These are phyloP conservation scores for Plagodis dolabraria DNA, from an alignment of 2,888 invertebrate genomes.

Conservation along the genomic window DNA sequence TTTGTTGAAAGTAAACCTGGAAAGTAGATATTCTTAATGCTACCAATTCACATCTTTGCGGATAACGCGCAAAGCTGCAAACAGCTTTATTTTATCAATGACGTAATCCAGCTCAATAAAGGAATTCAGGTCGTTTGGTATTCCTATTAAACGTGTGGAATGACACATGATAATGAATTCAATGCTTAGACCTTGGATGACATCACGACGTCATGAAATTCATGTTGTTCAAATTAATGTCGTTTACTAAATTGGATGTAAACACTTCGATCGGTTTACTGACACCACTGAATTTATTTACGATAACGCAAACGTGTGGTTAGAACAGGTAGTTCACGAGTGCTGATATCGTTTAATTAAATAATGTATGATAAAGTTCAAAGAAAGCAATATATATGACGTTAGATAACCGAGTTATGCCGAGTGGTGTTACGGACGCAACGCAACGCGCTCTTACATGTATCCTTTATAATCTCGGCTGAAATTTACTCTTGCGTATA, in stretches of 20 bases:
- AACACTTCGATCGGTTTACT: slow-evolving; percentile 63
- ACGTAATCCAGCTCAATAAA: slow-evolving; percentile 52
- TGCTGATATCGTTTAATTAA: slow-evolving; percentile 21
- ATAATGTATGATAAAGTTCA: slow-evolving; percentile 13
- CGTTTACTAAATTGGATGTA: slow-evolving; percentile 60
- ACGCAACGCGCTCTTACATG: slow-evolving; percentile 3
- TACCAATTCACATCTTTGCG: slow-evolving; percentile 30
- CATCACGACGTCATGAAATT: slow-evolving; percentile 62
- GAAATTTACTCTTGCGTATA: slow-evolving; percentile 52
- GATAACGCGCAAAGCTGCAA: slow-evolving; percentile 40
- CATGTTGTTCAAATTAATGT: slow-evolving; percentile 58
- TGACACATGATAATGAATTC: slow-evolving; percentile 60
- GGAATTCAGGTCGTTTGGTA: slow-evolving; percentile 46
- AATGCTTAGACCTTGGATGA: slow-evolving; percentile 61
- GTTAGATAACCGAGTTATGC: slow-evolving; percentile 15
- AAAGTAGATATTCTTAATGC: no score
- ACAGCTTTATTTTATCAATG: slow-evolving; percentile 48
- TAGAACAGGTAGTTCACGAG: slow-evolving; percentile 7
- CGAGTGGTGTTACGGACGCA: slow-evolving; percentile 12
- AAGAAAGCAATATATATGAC: slow-evolving; percentile 20
- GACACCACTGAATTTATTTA: slow-evolving; percentile 17
- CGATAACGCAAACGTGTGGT: slow-evolving; percentile 11
- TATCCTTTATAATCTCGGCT: slow-evolving; percentile 35
- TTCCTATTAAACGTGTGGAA: slow-evolving; percentile 58
- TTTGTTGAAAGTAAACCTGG: no score